Evolutionary conservation across 2,888 invertebrate genomes (phyloP), one percentile per base, ranked within the genome.

Genomic region (Pammene fasciana): DNA sequence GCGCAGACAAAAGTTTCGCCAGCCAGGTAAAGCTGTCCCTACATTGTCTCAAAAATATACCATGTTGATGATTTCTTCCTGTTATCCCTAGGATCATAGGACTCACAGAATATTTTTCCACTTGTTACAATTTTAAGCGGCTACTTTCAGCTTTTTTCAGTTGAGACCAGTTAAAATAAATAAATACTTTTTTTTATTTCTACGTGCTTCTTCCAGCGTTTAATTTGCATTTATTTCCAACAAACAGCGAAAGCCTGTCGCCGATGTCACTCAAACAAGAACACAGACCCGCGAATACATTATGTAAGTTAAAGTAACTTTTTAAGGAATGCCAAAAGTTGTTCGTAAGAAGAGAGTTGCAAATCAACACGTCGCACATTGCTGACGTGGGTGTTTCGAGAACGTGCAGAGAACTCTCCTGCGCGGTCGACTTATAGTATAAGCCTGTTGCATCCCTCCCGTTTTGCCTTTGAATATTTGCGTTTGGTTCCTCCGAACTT

Each of bases 381-480:
- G 54, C 46, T 14, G 57, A 14, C n/a, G 45, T 54, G 41, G 67
- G 34, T 67, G 55, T 48, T 67, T 26, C 54, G 45, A 36, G n/a
- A 68, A 68, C 41, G 43, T 45, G 43, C 34, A 36, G 18, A 18
- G 7, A 61, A 48, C 54, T 61, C 52, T 59, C 57, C 67, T 59
- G 60, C 8, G 56, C 26, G 56, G 50, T 60, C 52, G 67, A 68
- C 62, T 65, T 68, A 59, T n/a, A n/a, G n/a, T n/a, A n/a, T 55
- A 55, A 54, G 65, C 70, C 70, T 70, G 70, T 70, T 70, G 70
- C 70, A 70, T 70, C 50, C 48, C 45, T 62, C 55, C 48, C 41
- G 26, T 1, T 26, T 26, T 61, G 48, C 46, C 43, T 14, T n/a
- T 68, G 57, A 68, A 68, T 64, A 68, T 48, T 62, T 64, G 56